Conservation (phyloP, 2,797 vertebrate genomes). For the Eleutherodactylus coqui region DNA sequence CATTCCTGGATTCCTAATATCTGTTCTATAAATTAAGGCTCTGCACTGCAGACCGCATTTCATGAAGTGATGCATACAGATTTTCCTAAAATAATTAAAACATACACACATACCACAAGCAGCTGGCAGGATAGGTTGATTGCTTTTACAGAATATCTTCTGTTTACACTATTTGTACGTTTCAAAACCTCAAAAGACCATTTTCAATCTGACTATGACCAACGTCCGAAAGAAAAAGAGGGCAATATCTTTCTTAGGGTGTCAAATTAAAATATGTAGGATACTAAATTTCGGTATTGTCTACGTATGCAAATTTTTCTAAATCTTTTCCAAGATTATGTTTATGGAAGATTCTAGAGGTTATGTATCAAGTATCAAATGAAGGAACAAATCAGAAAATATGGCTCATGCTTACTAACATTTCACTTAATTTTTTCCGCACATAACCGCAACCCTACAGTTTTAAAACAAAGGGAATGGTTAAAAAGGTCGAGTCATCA, state of each 20-base stretch:
- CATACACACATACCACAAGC: conserved; percentile 74
- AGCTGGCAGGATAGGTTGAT: conserved; percentile 74
- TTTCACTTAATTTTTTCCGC: neutral
- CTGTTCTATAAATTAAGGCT: conserved; percentile 72
- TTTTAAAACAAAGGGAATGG: neutral
- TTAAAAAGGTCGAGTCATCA: too few species aligned
- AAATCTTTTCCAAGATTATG: neutral
- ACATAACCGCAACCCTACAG: neutral
- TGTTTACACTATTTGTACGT: conserved; percentile 67
- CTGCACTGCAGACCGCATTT: conserved; percentile 73
- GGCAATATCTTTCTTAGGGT: neutral
- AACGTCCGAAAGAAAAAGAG: neutral
- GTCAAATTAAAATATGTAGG: neutral
- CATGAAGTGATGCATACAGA: conserved; percentile 68
- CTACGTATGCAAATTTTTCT: neutral
- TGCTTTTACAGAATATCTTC: conserved; percentile 73
- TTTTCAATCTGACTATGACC: neutral
- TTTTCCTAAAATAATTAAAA: conserved; percentile 73
- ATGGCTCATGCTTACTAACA: neutral
- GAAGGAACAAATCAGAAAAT: neutral
- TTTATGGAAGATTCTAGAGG: neutral
- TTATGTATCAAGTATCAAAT: neutral
- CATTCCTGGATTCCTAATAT: conserved; percentile 67
- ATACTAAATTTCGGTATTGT: neutral
- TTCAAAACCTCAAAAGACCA: conserved; percentile 31